phyloP scores from a whole-genome alignment of 2,113 vertebrate genomes.

The Heptranchias perlo region DNA sequence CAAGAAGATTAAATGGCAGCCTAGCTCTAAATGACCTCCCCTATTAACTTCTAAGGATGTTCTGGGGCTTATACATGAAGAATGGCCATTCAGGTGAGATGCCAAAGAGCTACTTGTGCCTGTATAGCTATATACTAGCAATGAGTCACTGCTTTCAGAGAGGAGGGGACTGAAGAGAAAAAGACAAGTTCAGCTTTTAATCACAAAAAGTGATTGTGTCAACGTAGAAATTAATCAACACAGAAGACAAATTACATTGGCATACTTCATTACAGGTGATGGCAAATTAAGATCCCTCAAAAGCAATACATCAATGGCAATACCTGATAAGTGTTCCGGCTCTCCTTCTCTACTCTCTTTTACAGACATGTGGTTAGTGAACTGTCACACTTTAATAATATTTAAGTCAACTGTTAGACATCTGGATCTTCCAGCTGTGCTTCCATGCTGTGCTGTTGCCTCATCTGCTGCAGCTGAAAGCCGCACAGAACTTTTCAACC shows the following conservation, averaged over 20 bases:
- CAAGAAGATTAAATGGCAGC: background rate
- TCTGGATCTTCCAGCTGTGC: background rate
- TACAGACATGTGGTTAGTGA: background rate
- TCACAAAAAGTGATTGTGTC: background rate
- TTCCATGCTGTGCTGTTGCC: background rate
- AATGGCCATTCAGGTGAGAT: background rate
- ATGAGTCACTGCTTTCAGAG: background rate
- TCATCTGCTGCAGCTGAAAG: background rate
- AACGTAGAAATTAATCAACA: background rate
- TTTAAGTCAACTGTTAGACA: background rate
- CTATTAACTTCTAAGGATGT: background rate
- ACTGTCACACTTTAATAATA: background rate
- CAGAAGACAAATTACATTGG: background rate
- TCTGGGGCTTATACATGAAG: background rate
- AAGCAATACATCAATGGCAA: background rate
- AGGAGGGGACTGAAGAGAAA: background rate
- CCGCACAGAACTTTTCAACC: background rate
- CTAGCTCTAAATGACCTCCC: background rate
- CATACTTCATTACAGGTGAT: background rate
- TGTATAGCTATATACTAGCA: background rate
- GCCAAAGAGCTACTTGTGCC: background rate
- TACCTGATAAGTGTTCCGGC: background rate
- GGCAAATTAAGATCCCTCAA: background rate
- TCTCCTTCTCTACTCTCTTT: background rate
- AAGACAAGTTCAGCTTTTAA: background rate